Evolutionary conservation across 2,797 vertebrate genomes (phyloP), one percentile per base, ranked within the genome.

Genomic region (Carcharodon carcharias): DNA sequence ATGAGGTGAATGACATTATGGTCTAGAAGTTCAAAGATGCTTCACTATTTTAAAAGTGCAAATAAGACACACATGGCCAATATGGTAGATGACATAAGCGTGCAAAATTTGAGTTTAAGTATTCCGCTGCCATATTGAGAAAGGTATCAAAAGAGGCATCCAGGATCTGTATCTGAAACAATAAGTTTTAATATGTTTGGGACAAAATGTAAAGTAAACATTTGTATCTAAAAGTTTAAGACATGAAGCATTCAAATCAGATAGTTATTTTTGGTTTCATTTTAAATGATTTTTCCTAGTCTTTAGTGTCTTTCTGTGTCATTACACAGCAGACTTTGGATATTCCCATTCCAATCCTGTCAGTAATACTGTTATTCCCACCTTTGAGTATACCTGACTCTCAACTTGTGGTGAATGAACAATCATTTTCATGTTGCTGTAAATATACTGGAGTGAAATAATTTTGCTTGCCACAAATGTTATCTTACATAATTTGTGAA

Each of bases 11-110:
- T 97, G 97, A 97, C n/a, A 0, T 96, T 97, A 97, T 97, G 77
- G 80, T 16, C 40, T 85, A 85, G 77, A 85, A 85, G n/a, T 21
- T 23, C 23, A 3, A 85, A 96, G 97, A 96, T 98, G 97, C 98
- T 98, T 97, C 97, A 96, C 54, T 97, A 96, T 98, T 98, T 98
- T 97, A 97, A 16, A 58, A 12, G 23, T 31, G 85, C 4, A 88
- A 56, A 88, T 40, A 3, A 23, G 9, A 31, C 23, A 56, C 50
- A 23, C 8, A 23, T 50, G 21, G 21, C 45, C 21, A 87, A 54
- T 50, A 54, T 50, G 45, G 45, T 21, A 87, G 50, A 40, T 50
- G 45, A 21, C 16, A 26, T 21, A 45, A 87, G 7, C 21, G 23
- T 7, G 23, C 45, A 50, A 8, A 87, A 8, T 3, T 8, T 88